Percentiles rank a stretch among this genome's conserved stretches.
Evolutionary conservation across 2,797 vertebrate species (phyloP).

Genomic region (Otus scops): DNA sequence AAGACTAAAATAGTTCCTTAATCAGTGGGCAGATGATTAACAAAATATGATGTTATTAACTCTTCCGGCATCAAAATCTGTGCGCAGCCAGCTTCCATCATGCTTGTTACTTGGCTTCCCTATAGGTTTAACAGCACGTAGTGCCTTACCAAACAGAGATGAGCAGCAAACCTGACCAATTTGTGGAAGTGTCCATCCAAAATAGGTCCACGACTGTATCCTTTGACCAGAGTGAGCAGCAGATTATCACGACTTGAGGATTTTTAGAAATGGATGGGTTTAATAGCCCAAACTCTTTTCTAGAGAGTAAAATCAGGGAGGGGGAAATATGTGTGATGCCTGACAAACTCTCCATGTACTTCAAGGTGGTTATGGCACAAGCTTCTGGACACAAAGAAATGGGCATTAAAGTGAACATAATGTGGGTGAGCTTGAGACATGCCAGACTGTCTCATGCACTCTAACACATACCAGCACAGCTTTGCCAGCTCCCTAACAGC

Average conservation of each 20-base stretch:
- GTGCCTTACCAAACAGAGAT: background rate
- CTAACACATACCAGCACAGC: background rate
- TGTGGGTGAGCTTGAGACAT: background rate
- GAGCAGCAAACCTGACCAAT: background rate
- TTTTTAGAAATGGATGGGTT: background rate
- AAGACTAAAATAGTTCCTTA: constrained; percentile 26
- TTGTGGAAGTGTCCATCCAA: background rate
- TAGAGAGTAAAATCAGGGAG: background rate
- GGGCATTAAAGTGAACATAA: background rate
- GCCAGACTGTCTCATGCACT: background rate
- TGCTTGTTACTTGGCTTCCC: background rate
- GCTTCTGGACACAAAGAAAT: background rate
- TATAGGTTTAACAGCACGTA: background rate
- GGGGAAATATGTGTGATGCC: background rate
- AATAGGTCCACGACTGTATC: background rate
- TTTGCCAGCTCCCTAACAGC: background rate
- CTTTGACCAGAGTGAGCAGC: background rate
- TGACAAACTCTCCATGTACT: background rate
- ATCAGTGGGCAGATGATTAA: constrained; percentile 14
- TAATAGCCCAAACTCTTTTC: background rate
- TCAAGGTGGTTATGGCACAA: background rate
- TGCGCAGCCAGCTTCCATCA: background rate
- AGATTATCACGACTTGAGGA: background rate
- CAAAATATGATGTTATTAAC: background rate
- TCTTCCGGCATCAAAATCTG: background rate